phyloP scores from a whole-genome alignment of 1,140 invertebrate species.

The Orchestia grillus region DNA sequence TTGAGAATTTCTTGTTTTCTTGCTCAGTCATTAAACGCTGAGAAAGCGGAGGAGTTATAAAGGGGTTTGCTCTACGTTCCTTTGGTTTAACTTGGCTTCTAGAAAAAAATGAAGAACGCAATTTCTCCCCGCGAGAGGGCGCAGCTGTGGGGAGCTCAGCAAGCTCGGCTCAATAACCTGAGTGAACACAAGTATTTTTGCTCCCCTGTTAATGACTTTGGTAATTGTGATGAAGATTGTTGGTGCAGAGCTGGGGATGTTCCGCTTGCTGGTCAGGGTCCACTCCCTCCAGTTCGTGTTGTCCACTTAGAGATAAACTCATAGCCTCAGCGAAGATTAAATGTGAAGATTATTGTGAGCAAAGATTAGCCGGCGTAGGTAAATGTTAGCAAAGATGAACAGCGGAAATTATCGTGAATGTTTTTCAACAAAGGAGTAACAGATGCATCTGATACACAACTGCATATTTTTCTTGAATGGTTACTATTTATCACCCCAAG shows the following conservation, averaged over 20 bases:
- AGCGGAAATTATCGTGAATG: too few relatives aligned
- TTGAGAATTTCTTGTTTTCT: background rate
- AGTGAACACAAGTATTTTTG: background rate
- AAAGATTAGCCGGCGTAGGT: too few relatives aligned
- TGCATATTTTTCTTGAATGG: too few relatives aligned
- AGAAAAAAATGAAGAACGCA: background rate
- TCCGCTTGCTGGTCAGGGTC: background rate
- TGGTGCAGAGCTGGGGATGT: background rate
- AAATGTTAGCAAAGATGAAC: too few relatives aligned
- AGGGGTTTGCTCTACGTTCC: background rate
- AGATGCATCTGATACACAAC: too few relatives aligned
- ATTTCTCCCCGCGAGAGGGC: slow-evolving; percentile 17
- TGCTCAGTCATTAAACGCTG: background rate
- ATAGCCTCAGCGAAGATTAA: background rate
- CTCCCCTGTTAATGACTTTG: background rate
- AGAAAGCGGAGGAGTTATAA: background rate
- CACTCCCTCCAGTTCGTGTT: background rate
- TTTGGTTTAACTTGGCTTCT: background rate
- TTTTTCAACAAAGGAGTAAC: too few relatives aligned
- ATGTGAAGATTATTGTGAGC: background rate
- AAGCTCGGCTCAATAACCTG: slow-evolving; percentile 4
- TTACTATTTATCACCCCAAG: background rate
- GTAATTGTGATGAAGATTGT: slow-evolving; percentile 8
- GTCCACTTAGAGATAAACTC: background rate
- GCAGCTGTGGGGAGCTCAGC: background rate